Evolutionary conservation across 2,888 invertebrate genomes (phyloP).

Genomic region (Thymelicus lineola): DNA sequence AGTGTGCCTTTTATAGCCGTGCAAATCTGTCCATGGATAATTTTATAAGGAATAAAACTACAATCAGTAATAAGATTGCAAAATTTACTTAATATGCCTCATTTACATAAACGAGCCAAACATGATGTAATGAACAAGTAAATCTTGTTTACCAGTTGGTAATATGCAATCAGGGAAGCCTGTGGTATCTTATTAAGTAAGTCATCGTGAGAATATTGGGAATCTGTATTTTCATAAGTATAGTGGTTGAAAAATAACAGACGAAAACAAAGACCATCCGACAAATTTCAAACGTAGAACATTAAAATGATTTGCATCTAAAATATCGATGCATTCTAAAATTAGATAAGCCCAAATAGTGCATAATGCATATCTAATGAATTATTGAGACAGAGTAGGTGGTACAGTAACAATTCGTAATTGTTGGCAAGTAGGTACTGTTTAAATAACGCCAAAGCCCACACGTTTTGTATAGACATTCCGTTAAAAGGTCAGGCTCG

Average conservation of each 20-base stretch:
- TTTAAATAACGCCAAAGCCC: constrained; percentile 44
- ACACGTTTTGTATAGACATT: constrained; percentile 76
- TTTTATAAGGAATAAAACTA: constrained; percentile 10
- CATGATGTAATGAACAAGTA: constrained; percentile 35
- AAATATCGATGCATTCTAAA: constrained; percentile 8
- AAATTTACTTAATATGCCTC: constrained; percentile 22
- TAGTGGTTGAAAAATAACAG: not conserved
- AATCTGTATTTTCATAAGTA: not conserved
- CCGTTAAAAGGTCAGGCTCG: constrained; percentile 62
- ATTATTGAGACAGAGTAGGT: constrained; percentile 18
- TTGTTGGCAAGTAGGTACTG: constrained; percentile 33
- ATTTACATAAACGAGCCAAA: constrained; percentile 32
- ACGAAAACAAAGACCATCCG: too few relatives aligned
- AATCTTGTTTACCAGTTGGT: constrained; percentile 27
- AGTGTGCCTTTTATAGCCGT: constrained; percentile 9
- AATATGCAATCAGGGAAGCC: constrained; percentile 14
- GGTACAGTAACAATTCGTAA: constrained; percentile 36
- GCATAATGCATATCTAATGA: constrained; percentile 2
- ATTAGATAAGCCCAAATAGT: not conserved
- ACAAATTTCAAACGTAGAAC: too few relatives aligned
- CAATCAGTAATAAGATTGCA: constrained; percentile 24
- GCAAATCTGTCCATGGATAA: not conserved
- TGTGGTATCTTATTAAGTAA: constrained; percentile 19
- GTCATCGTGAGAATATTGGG: constrained; percentile 28
- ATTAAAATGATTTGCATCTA: too few relatives aligned